phyloP scores from a whole-genome alignment of 2,797 vertebrate genomes.

The Enteromius afrohamiltoni region DNA sequence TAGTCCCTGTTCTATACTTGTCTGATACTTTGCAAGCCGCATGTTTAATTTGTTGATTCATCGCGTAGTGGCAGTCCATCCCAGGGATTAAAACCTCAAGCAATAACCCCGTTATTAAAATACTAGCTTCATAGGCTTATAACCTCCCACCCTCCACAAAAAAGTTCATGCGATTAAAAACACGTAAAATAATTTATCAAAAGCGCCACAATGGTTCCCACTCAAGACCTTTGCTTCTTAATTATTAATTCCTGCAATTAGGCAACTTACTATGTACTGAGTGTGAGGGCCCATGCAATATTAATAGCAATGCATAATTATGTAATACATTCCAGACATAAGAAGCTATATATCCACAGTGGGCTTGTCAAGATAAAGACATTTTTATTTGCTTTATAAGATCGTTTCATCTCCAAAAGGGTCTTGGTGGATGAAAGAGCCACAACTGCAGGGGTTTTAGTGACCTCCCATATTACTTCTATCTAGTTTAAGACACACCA shows the following conservation, averaged over 20 bases:
- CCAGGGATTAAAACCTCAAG: constrained; percentile 77
- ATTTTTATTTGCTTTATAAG: constrained; percentile 82
- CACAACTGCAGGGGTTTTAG: constrained; percentile 37
- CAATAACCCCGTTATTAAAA: constrained; percentile 71
- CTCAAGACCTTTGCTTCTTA: constrained; percentile 83
- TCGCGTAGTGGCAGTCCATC: constrained; percentile 73
- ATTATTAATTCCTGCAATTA: constrained; percentile 89
- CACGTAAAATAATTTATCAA: constrained; percentile 89
- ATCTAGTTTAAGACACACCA: constrained; percentile 36
- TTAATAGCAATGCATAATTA: constrained; percentile 84
- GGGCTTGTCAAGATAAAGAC: constrained; percentile 76
- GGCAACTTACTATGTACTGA: constrained; percentile 79
- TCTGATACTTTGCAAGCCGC: constrained; percentile 63
- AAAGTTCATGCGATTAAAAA: constrained; percentile 88
- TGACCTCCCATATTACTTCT: constrained; percentile 40
- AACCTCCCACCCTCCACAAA: constrained; percentile 70
- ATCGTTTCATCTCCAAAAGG: constrained; percentile 76
- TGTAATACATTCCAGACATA: constrained; percentile 80
- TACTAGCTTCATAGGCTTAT: constrained; percentile 82
- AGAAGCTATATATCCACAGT: constrained; percentile 75
- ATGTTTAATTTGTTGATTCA: constrained; percentile 70
- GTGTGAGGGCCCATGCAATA: constrained; percentile 80
- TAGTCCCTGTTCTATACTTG: constrained; percentile 61
- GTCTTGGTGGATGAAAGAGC: constrained; percentile 57
- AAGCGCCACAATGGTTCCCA: constrained; percentile 77